Base-by-base conservation (phyloP, 2,888 invertebrate genomes). In the Rhamnusium bicolor region DNA sequence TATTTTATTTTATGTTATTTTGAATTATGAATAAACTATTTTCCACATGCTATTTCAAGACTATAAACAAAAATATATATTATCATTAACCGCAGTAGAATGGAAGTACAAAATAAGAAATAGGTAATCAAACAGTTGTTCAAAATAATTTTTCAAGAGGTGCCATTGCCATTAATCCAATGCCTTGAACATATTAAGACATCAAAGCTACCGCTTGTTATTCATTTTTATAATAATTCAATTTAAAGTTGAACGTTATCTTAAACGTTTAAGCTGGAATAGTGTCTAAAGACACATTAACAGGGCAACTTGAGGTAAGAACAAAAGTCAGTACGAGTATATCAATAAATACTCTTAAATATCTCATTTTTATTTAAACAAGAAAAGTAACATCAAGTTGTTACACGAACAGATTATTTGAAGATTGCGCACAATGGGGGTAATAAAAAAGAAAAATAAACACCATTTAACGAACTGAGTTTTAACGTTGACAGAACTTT, bases 371-470 rank as follows among this genome's bases (percentile, higher is more conserved):
- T 65, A 65, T 65, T 65, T 65, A 65, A 65, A 65, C 27, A 65
- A 32, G 65, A 65, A 53, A 65, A 65, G 65, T 65, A 27, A 65
- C 65, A 65, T 53, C 53, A 21, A 53, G 47, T 24, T 40, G 65
- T 65, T 65, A 65, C 29, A 27, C 6, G 65, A 53, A 53, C 53
- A 65, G 65, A 47, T 65, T 65, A 65, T 65, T 65, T 65, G 65
- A 18, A 18, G 29, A 51, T 51, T 29, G 29, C 65, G 19, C 12
- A 63, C 63, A 71, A 72, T 73, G 60, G 51, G 65, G 32, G 75
- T 73, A 69, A 74, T 78, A 77, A 79, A 72, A n/a, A 73, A 71
- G 51, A 60, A 71, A 60, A 71, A 58, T 67, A 74, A 79, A 79
- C 76, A 79, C 66, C 61, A 60, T 77, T 74, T 68, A 69, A 72